phyloP scores from a whole-genome alignment of 2,888 invertebrate genomes.

The Idaea dimidiata region DNA sequence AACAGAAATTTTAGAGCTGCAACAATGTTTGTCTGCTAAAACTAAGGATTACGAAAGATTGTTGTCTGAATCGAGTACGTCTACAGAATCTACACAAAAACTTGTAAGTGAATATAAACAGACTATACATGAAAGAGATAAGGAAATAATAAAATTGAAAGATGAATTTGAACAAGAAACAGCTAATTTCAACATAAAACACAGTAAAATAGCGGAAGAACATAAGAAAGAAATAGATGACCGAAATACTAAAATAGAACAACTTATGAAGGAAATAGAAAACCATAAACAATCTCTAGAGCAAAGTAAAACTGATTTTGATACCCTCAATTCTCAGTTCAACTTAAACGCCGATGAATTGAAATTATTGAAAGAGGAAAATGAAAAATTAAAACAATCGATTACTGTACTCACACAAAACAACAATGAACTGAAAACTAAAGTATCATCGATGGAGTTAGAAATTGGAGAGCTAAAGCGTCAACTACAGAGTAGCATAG shows the following conservation, averaged over 20 bases:
- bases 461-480: slow-evolving; percentile 80
- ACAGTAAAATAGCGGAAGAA: slow-evolving; percentile 74
- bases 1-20: slow-evolving; percentile 63
- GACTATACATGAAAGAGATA: slow-evolving; percentile 77
- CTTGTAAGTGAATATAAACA: slow-evolving; percentile 71
- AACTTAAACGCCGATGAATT: slow-evolving; percentile 66
- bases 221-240: slow-evolving; percentile 75
- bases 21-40: slow-evolving; percentile 60
- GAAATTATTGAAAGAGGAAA: slow-evolving; percentile 66
- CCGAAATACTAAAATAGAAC: slow-evolving; percentile 73
- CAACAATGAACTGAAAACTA: slow-evolving; percentile 61
- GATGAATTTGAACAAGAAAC: slow-evolving; percentile 72
- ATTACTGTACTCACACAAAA: slow-evolving; percentile 64
- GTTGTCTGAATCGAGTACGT: slow-evolving; percentile 60
- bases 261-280: slow-evolving; percentile 73
- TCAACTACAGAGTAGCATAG: slow-evolving; percentile 75
- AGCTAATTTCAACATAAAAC: slow-evolving; percentile 73
- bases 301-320: slow-evolving; percentile 72
- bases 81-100: slow-evolving; percentile 61
- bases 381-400: slow-evolving; percentile 62
- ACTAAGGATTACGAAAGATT: slow-evolving; percentile 66
- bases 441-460: slow-evolving; percentile 72
- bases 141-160: slow-evolving; percentile 75
- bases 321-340: slow-evolving; percentile 69
- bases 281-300: slow-evolving; percentile 68